Evolutionary conservation across 2,113 vertebrate genomes (phyloP).

Genomic region (Salvator merianae): DNA sequence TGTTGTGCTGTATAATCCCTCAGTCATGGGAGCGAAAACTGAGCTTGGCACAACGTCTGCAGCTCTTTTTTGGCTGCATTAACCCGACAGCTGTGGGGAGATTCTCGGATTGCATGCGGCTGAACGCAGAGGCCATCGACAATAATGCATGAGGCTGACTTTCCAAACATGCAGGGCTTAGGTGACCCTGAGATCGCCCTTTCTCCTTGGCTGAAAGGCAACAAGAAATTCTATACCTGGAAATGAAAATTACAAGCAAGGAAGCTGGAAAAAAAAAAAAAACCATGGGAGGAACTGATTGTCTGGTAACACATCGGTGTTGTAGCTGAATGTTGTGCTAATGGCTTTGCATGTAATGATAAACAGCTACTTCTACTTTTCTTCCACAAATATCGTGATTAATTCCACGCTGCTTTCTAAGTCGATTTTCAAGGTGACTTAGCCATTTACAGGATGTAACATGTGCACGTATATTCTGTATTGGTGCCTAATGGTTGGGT

Average conservation of each 20-base stretch:
- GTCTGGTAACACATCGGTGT: background rate
- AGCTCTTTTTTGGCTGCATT: background rate
- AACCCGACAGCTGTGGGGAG: background rate
- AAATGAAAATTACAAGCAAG: background rate
- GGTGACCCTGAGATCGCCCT: background rate
- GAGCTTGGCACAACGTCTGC: background rate
- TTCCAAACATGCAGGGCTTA: background rate
- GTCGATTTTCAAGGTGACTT: too few species aligned
- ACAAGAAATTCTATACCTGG: background rate
- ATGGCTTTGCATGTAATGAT: too few species aligned
- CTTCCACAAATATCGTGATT: too few species aligned
- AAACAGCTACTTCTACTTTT: too few species aligned
- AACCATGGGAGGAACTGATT: too few species aligned
- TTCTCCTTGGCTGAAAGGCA: background rate
- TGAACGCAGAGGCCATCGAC: background rate
- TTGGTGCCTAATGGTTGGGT: too few species aligned
- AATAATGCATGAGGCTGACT: background rate
- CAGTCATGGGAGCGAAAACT: background rate
- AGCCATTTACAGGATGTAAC: too few species aligned
- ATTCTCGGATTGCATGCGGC: background rate
- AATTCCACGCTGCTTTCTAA: too few species aligned
- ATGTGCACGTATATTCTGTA: too few species aligned
- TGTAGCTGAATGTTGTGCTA: too few species aligned
- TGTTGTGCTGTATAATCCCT: background rate
- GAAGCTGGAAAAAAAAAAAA: background rate